Conservation (phyloP, 2,797 vertebrate genomes). For the Halcyon chelicuti region DNA sequence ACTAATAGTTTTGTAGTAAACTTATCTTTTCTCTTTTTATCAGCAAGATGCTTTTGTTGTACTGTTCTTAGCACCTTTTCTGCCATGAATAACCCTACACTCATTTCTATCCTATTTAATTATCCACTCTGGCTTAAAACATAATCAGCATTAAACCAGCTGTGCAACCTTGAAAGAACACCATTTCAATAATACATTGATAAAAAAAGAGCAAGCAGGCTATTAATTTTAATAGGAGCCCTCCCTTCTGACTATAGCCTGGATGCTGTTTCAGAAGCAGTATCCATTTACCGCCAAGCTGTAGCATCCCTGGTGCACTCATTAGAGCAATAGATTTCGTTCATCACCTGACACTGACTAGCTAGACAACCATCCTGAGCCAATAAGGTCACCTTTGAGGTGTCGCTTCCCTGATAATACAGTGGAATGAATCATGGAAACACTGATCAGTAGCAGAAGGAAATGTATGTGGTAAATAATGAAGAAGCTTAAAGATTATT, state of each 20-base stretch:
- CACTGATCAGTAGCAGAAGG: background rate
- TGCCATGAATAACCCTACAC: constrained; percentile 59
- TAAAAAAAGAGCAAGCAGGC: constrained; percentile 49
- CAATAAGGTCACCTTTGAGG: constrained; percentile 47
- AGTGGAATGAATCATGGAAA: background rate
- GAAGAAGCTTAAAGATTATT: background rate
- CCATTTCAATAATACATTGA: constrained; percentile 71
- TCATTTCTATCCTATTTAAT: constrained; percentile 77
- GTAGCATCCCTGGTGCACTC: constrained; percentile 35
- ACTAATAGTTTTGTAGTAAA: constrained; percentile 38
- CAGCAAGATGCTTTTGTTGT: constrained; percentile 47
- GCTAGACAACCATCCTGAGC: background rate
- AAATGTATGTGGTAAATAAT: background rate
- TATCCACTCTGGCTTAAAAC: constrained; percentile 74
- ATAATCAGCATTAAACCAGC: constrained; percentile 78
- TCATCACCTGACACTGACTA: constrained; percentile 24
- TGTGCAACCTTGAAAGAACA: constrained; percentile 77
- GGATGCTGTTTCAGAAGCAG: constrained; percentile 41
- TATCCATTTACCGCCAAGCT: constrained; percentile 15
- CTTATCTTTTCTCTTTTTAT: constrained; percentile 45
- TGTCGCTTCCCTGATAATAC: background rate
- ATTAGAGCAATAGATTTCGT: constrained; percentile 51
- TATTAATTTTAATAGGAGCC: constrained; percentile 75
- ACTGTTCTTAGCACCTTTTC: constrained; percentile 66
- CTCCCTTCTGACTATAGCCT: constrained; percentile 45